Evolutionary conservation across 2,888 invertebrate genomes (phyloP), one percentile per base, ranked within the genome.

Genomic region (Podotricha telesiphe): DNA sequence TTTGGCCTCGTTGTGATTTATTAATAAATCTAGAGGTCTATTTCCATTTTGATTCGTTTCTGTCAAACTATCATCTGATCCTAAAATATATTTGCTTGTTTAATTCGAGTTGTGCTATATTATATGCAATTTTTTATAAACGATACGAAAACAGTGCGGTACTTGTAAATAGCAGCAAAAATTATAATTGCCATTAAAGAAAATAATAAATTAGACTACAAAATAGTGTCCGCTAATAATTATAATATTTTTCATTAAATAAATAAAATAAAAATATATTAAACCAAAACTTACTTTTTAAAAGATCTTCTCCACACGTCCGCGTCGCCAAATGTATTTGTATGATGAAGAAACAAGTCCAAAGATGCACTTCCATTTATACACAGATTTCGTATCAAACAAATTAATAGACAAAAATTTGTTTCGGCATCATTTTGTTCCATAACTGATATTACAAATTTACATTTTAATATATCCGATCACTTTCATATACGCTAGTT

Each of bases 301-400:
- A 77, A 56, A 79, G 76, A 45, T 82, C 82, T 72, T 89, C 82
- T 77, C 84, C 88, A 59, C 77, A 82, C 72, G 81, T 84, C 77
- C 73, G 78, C 75, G 75, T 78, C 75, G 75, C 81, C 77, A 86
- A 81, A 71, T 84, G 82, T 73, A 85, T 75, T 74, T 82, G 82
- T 75, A 84, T 77, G 77, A 89, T 75, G 71, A 90, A 81, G 68
- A 89, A 76, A 77, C 76, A 85, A 77, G 78, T 84, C 88, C 86
- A 88, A 80, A 86, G 83, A 78, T 87, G 86, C 86, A 91, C 90
- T 85, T 91, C 91, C 92, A 92, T 92, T 91, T 91, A 91, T 89
- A 78, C 81, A 86, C 80, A 74, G 78, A 80, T 80, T 70, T 69
- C 55, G 74, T 79, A 75, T 63, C 76, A 78, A 82, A 75, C 77